phyloP scores from a whole-genome alignment of 2,113 vertebrate species.

The Falco punctatus region DNA sequence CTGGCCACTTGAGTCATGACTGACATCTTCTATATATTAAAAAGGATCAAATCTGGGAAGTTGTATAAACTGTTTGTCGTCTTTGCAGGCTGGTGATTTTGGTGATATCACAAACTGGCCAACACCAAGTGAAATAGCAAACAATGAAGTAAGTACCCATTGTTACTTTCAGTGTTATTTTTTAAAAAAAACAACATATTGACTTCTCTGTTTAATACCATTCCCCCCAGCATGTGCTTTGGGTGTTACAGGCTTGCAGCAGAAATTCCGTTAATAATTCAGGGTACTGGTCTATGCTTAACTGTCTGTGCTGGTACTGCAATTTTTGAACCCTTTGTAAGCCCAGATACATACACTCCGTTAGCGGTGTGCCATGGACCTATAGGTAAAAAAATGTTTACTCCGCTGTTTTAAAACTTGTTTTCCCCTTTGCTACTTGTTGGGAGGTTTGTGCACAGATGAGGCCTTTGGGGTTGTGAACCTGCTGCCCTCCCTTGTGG shows the following conservation, averaged over 20 bases:
- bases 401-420: not conserved
- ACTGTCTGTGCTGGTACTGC: not conserved
- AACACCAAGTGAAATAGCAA: conserved; percentile 92
- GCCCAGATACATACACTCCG: rapidly evolving
- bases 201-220: not conserved
- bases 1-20: not conserved
- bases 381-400: not conserved
- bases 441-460: not conserved
- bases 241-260: not conserved
- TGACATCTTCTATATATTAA: not conserved
- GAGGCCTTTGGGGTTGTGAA: not conserved
- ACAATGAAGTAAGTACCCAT: conserved; percentile 82
- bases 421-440: not conserved
- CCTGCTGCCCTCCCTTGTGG: not conserved
- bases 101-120: conserved; percentile 95
- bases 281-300: not conserved
- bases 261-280: not conserved
- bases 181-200: not conserved
- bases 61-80: not conserved
- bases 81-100: conserved; percentile 87
- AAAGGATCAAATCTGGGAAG: not conserved
- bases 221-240: not conserved
- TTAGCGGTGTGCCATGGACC: not conserved
- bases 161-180: not conserved
- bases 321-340: not conserved